Conservation (phyloP, 2,797 vertebrate genomes). For the Chaetodon trifasciatus region DNA sequence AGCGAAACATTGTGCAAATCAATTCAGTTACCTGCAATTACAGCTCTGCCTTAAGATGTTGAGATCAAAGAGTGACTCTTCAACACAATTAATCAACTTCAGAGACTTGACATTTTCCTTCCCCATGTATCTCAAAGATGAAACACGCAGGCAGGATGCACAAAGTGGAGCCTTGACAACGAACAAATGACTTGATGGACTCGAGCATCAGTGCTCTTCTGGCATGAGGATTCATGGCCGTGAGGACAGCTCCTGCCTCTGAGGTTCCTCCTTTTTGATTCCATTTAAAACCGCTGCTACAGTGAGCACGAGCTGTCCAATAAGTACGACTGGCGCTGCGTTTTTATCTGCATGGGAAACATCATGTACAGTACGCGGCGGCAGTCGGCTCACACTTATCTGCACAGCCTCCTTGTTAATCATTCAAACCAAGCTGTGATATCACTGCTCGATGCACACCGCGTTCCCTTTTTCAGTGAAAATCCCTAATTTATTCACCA, state of each 20-base stretch:
- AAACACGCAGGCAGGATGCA: background rate
- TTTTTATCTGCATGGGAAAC: slow-evolving; percentile 60
- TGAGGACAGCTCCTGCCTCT: slow-evolving; percentile 1
- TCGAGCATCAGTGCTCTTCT: slow-evolving; percentile 1
- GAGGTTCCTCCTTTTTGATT: slow-evolving; percentile 37
- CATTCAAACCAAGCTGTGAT: slow-evolving; percentile 17
- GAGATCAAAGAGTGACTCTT: slow-evolving; percentile 51
- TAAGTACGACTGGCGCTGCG: slow-evolving; percentile 37
- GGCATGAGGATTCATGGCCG: slow-evolving; percentile 21
- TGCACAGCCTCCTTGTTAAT: slow-evolving; percentile 8
- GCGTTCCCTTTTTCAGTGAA: slow-evolving; percentile 45
- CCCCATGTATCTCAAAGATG: slow-evolving; percentile 10
- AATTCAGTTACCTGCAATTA: slow-evolving; percentile 34
- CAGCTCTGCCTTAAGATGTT: slow-evolving; percentile 34
- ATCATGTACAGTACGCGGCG: background rate
- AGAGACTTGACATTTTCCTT: slow-evolving; percentile 35
- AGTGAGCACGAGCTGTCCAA: slow-evolving; percentile 26
- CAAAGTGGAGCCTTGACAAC: slow-evolving; percentile 8
- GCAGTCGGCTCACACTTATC: slow-evolving; percentile 21
- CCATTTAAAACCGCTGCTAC: slow-evolving; percentile 44
- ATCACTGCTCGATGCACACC: slow-evolving; percentile 20
- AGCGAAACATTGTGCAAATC: slow-evolving; percentile 19
- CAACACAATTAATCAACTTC: slow-evolving; percentile 37
- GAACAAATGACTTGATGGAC: slow-evolving; percentile 30
- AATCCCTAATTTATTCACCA: slow-evolving; percentile 43